A percentile compares a stretch with the other conserved stretches of the same genome.
Conservation (phyloP, 2,888 invertebrate species). For the Camponotus fellah region DNA sequence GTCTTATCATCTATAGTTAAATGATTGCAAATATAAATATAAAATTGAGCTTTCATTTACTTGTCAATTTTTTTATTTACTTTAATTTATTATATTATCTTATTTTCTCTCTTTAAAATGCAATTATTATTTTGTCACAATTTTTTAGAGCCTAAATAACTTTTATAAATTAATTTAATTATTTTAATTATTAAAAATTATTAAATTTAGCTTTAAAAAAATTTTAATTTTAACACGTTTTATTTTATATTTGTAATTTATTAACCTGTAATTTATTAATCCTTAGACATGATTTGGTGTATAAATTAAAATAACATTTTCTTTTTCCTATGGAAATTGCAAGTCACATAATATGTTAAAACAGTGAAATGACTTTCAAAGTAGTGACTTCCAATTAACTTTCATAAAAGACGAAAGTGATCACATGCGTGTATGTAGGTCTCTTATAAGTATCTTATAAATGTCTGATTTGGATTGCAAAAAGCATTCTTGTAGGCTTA, state of each 20-base stretch:
- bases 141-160: background rate
- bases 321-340: constrained; percentile 11
- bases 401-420: constrained; percentile 47
- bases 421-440: background rate
- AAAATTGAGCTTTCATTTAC: background rate
- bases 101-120: background rate
- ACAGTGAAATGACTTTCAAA: constrained; percentile 28
- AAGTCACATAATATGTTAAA: constrained; percentile 46
- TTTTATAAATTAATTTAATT: background rate
- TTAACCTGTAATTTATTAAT: background rate
- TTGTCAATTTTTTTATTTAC: constrained; percentile 3
- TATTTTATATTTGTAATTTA: background rate
- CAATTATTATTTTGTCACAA: background rate
- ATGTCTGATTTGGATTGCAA: background rate
- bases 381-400: constrained; percentile 36
- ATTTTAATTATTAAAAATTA: background rate
- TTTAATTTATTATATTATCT: constrained; percentile 7
- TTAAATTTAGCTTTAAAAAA: too few species aligned
- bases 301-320: background rate
- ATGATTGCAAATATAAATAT: background rate
- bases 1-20: background rate
- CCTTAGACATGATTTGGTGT: background rate
- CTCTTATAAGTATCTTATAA: constrained; percentile 2
- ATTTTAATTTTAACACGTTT: too few species aligned
- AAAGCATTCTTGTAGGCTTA: background rate